phyloP scores from a whole-genome alignment of 2,113 vertebrate genomes.

The Cervus canadensis region DNA sequence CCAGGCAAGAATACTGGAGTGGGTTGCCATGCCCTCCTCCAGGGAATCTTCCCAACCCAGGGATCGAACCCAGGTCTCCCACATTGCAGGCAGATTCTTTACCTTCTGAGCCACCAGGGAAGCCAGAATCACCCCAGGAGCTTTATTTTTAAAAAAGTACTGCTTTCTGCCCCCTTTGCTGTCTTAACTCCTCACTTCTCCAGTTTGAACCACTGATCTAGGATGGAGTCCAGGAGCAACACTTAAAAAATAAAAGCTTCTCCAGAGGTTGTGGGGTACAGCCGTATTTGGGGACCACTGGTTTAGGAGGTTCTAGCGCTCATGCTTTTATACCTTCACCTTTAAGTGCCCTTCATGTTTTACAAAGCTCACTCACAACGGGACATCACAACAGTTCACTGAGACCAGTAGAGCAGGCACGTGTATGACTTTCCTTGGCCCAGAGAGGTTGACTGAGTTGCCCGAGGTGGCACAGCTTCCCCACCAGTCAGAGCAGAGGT shows the following conservation, averaged over 20 bases:
- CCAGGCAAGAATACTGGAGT: neutral
- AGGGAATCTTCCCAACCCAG: neutral
- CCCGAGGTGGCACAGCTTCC: neutral
- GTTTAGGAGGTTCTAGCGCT: neutral
- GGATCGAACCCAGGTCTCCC: neutral
- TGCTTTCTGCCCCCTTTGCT: neutral
- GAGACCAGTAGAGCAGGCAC: neutral
- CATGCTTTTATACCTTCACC: neutral
- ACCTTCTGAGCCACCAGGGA: neutral
- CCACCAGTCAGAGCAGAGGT: neutral
- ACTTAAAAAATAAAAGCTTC: neutral
- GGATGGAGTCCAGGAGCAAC: neutral
- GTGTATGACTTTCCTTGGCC: neutral
- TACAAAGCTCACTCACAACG: neutral
- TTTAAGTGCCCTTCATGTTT: neutral
- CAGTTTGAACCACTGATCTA: neutral
- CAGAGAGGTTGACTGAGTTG: neutral
- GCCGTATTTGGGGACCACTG: neutral
- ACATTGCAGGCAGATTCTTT: neutral
- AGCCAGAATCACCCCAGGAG: neutral
- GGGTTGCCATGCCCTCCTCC: neutral
- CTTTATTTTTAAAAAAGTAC: neutral
- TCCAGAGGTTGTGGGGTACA: neutral
- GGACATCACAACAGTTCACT: neutral
- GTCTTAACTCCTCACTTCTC: no score